phyloP scores from a whole-genome alignment of 2,797 vertebrate species.

The Lacerta viridis region DNA sequence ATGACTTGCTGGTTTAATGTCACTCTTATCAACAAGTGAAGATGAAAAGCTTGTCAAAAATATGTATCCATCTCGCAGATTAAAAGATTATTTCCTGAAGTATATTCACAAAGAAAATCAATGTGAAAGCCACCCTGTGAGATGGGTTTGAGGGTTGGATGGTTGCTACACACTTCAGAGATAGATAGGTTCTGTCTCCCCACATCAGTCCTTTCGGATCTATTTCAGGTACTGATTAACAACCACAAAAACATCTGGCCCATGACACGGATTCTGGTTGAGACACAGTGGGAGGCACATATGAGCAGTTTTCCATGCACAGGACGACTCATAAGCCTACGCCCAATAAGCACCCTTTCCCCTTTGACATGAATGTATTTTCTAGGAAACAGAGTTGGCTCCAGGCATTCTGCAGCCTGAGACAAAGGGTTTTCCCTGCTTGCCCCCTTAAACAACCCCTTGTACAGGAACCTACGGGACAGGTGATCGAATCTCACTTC shows the following conservation, averaged over 20 bases:
- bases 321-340: not conserved
- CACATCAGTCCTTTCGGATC: not conserved
- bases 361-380: no score
- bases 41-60: constrained; percentile 58
- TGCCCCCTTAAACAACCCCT: no score
- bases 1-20: constrained; percentile 49
- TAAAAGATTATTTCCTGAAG: constrained; percentile 51
- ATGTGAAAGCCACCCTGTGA: not conserved
- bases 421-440: no score
- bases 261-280: not conserved
- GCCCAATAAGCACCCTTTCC: not conserved
- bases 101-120: constrained; percentile 56
- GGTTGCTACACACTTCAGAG: constrained; percentile 12
- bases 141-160: not conserved
- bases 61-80: constrained; percentile 29
- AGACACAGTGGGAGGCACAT: not conserved
- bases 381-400: no score
- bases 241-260: constrained; percentile 4
- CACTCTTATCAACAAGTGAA: constrained; percentile 49
- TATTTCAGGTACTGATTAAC: constrained; percentile 29
- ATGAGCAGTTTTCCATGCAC: not conserved
- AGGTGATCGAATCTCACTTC: no score
- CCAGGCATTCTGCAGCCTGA: no score
- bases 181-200: not conserved
- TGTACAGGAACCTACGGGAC: no score